Base-by-base conservation (phyloP, 2,113 vertebrate species). In the Tinamus guttatus region DNA sequence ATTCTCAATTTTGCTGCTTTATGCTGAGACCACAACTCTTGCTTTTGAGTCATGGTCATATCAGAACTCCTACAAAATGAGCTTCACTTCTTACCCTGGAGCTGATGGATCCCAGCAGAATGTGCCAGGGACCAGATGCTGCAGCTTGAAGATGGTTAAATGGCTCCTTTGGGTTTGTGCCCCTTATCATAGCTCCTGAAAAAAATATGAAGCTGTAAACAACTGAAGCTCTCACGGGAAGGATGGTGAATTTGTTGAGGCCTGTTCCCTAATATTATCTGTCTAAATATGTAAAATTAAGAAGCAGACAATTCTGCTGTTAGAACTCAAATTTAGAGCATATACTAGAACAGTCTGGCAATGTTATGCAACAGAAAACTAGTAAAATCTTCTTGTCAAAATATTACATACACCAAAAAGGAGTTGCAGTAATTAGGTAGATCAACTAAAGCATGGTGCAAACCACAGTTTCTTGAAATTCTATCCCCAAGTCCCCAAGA, bases 371-470 rank as follows among this genome's bases (percentile, higher is more conserved):
- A 92, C 62, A 96, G 78, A 96, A 95, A 95, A 94, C 12, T 32
- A 91, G 83, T 93, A 93, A 97, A 94, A 90, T 84, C 54, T 94
- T 93, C 93, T 92, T 94, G 81, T 93, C 85, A 87, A 87, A 96
- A 88, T 70, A 43, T 54, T 81, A 94, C 96, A 93, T 93, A 69
- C 74, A 84, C 95, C 60, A 94, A 93, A 96, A 96, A 97, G 84
- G 78, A 94, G 34, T 95, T 96, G 85, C 77, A 97, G 58, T 93
- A 81, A 80, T 95, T 95, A 93, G 76, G 69, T 78, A 94, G 77
- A 90, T 93, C 81, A 95, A 81, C 43, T 95, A 96, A 97, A 97
- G 65, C 59, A 65, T 52, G 75, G 56, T 49, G 81, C 85, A 92
- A 94, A 90, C 20, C 65, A 22, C 24, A 86, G 34, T 87, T 94